phyloP scores from a whole-genome alignment of 2,888 invertebrate genomes.

The Noctua janthe region DNA sequence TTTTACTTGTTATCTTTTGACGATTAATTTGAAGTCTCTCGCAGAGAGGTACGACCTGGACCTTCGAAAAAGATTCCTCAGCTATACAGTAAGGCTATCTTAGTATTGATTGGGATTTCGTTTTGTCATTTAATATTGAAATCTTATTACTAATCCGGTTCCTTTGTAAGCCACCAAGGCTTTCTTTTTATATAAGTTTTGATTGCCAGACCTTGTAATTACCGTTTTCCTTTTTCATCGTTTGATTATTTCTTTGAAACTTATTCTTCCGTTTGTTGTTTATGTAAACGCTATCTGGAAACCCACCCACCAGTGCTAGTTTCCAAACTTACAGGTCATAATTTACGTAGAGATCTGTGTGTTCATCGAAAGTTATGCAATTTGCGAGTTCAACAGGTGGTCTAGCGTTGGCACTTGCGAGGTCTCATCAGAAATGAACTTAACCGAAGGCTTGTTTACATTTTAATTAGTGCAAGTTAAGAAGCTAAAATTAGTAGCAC shows the following conservation, averaged over 20 bases:
- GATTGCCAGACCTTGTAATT: slow-evolving; percentile 24
- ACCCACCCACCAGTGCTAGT: slow-evolving; percentile 7
- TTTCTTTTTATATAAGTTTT: slow-evolving; percentile 42
- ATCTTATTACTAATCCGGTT: slow-evolving; percentile 18
- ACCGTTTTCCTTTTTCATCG: slow-evolving; percentile 11
- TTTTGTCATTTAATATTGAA: slow-evolving; percentile 1
- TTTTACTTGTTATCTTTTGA: background rate
- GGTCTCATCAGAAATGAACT: slow-evolving; percentile 38
- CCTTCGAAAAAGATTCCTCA: background rate
- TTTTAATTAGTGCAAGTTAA: slow-evolving; percentile 41
- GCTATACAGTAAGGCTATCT: background rate
- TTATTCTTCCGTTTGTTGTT: slow-evolving; percentile 7
- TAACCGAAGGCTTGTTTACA: slow-evolving; percentile 23
- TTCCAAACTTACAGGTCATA: slow-evolving; percentile 15
- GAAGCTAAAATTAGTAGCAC: slow-evolving; percentile 15
- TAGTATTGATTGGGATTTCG: background rate
- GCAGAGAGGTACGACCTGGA: background rate
- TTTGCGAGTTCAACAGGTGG: slow-evolving; percentile 42
- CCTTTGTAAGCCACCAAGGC: slow-evolving; percentile 30
- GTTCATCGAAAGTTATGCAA: slow-evolving; percentile 25
- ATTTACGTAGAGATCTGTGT: slow-evolving; percentile 13
- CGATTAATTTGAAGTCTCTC: background rate
- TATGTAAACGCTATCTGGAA: slow-evolving; percentile 4
- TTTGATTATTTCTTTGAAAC: slow-evolving; percentile 17
- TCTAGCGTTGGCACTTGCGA: slow-evolving; percentile 20